Conservation (phyloP, 2,888 invertebrate genomes). For the Platycheirus rosarum region DNA sequence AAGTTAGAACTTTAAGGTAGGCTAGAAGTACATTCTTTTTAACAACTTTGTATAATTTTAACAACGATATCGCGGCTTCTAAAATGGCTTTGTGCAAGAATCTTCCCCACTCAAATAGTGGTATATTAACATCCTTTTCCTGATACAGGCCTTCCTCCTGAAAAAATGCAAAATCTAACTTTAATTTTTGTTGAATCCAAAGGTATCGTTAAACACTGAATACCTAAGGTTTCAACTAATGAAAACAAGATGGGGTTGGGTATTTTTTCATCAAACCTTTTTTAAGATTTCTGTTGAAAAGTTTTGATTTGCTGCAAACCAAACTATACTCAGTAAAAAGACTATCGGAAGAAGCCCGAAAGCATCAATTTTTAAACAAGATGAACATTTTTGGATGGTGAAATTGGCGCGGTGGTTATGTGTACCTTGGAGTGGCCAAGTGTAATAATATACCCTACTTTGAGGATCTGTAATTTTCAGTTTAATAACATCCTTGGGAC, state of each 20-base stretch:
- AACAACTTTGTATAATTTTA: no score
- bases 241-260: constrained; percentile 12
- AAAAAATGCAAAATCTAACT: constrained; percentile 28
- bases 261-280: not conserved
- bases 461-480: constrained; percentile 73
- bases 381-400: constrained; percentile 53
- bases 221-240: constrained; percentile 29
- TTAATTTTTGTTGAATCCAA: constrained; percentile 36
- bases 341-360: constrained; percentile 2
- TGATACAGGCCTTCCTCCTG: not conserved
- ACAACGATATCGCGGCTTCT: no score
- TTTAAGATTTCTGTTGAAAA: constrained; percentile 62
- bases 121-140: no score
- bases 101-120: no score
- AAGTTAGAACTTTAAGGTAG: no score
- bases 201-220: constrained; percentile 1
- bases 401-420: constrained; percentile 19
- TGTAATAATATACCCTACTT: constrained; percentile 66
- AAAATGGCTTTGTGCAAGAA: no score
- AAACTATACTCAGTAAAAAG: constrained; percentile 38
- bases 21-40: no score
- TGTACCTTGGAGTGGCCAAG: constrained; percentile 46
- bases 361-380: constrained; percentile 43
- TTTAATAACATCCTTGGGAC: constrained; percentile 74
- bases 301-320: constrained; percentile 69